Evolutionary conservation across 2,888 invertebrate species (phyloP), one percentile per base, ranked within the genome.

Genomic region (Phorcus lineatus): DNA sequence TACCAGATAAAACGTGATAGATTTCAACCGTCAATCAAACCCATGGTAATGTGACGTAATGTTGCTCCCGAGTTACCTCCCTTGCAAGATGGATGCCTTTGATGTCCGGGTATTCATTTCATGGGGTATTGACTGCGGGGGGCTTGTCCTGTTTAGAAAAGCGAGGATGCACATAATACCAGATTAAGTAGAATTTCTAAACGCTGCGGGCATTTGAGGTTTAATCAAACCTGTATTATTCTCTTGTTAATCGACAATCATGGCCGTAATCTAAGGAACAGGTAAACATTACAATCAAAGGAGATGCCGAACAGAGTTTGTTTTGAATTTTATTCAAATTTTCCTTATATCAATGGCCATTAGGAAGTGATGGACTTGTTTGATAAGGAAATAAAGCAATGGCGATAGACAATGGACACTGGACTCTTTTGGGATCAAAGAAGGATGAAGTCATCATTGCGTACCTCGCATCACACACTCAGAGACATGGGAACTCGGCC

Each of bases 1-100:
- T 13, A 62, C 62, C 62, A 62, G 62, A 62, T 62, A 62, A 62
- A 62, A 62, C 62, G 62, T 62, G 62, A 47, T 62, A 28, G 28
- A 62, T 62, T 62, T 28, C 62, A 62, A 62, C 62, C 62, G 28
- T 62, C 62, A 62, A 28, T 62, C 62, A 62, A 28, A 28, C 3
- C 62, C 16, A 28, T 16, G 16, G 16, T 62, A 62, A 62, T 24
- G 17, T 62, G 62, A 62, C 22, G 62, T 17, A 62, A 62, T 62
- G 62, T 22, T 62, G 28, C 28, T 62, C 24, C 11, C 28, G 62
- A 62, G 62, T 62, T 24, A 17, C 28, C 62, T 62, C 62, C 62
- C 62, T 62, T 62, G 28, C 28, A 28, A 6, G 28, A 24, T 62
- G 62, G 62, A 24, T 28, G 28, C 62, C 28, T 62, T 62, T 62